phyloP scores from a whole-genome alignment of 1,140 invertebrate species.

The Sinonovacula constricta region DNA sequence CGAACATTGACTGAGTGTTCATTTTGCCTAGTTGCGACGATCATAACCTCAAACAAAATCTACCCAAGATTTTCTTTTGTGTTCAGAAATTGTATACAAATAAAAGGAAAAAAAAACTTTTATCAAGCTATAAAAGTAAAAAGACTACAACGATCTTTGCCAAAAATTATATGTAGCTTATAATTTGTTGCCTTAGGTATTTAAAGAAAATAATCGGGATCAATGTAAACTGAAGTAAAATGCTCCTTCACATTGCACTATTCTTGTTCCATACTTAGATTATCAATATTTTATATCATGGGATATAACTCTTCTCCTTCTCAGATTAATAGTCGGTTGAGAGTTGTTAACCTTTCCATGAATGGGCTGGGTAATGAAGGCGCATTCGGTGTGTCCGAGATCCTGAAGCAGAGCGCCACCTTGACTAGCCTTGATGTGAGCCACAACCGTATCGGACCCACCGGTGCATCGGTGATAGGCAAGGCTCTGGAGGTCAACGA shows the following conservation, averaged over 20 bases:
- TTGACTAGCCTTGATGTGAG: constrained; percentile 63
- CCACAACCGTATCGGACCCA: constrained; percentile 53
- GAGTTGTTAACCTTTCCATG: constrained; percentile 63
- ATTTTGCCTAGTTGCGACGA: no score
- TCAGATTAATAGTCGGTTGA: constrained; percentile 59
- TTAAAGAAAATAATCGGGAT: background rate
- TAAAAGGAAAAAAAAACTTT: no score
- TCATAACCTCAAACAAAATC: no score
- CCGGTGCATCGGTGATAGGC: constrained; percentile 53
- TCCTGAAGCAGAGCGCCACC: constrained; percentile 60
- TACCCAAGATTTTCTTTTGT: no score
- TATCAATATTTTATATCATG: background rate
- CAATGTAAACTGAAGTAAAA: background rate
- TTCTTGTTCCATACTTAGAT: background rate
- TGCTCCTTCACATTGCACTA: background rate
- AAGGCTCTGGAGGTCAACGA: constrained; percentile 59
- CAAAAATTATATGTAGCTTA: no score
- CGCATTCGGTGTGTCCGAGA: constrained; percentile 59
- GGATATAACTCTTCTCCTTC: constrained; percentile 6
- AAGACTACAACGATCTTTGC: no score
- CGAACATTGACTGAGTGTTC: no score
- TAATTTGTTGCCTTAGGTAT: no score
- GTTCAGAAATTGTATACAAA: no score
- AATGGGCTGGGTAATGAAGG: constrained; percentile 67
- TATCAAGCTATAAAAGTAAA: no score